Conservation (phyloP, 2,113 vertebrate species). For the Scomber colias region DNA sequence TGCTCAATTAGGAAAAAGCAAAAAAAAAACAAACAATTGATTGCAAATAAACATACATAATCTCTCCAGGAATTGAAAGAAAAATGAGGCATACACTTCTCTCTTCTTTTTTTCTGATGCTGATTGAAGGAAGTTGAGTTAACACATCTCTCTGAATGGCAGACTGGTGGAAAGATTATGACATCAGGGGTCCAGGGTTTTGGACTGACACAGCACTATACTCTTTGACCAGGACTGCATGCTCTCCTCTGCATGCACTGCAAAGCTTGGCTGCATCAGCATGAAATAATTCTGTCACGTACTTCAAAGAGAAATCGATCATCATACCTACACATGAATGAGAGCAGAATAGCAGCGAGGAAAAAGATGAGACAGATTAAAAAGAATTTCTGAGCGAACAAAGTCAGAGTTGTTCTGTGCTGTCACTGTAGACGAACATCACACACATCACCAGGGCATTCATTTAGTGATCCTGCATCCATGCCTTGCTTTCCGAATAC, state of each 20-base stretch:
- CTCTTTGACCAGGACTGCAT: background rate
- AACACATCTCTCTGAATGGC: background rate
- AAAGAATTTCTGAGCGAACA: slow-evolving; percentile 66
- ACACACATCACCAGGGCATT: background rate
- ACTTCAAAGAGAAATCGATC: slow-evolving; percentile 63
- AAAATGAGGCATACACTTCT: background rate
- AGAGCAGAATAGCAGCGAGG: slow-evolving; percentile 15
- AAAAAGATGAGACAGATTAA: slow-evolving; percentile 48
- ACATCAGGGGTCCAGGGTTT: slow-evolving; percentile 36
- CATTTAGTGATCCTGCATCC: slow-evolving; percentile 10
- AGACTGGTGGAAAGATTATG: slow-evolving; percentile 46
- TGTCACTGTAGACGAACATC: slow-evolving; percentile 25
- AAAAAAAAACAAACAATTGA: too few relatives aligned
- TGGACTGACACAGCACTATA: slow-evolving; percentile 19
- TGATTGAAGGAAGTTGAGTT: slow-evolving; percentile 3
- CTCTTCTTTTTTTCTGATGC: slow-evolving; percentile 18
- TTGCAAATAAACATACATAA: slow-evolving; percentile 46
- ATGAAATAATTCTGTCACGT: slow-evolving; percentile 37
- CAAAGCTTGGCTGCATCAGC: slow-evolving; percentile 30
- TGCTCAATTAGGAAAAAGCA: slow-evolving; percentile 17
- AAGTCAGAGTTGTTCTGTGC: slow-evolving; percentile 28
- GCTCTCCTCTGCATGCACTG: background rate
- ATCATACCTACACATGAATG: slow-evolving; percentile 35
- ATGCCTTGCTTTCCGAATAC: background rate
- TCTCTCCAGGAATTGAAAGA: slow-evolving; percentile 23